Conservation (phyloP, 1,140 invertebrate species). For the Drosophila bifasciata region DNA sequence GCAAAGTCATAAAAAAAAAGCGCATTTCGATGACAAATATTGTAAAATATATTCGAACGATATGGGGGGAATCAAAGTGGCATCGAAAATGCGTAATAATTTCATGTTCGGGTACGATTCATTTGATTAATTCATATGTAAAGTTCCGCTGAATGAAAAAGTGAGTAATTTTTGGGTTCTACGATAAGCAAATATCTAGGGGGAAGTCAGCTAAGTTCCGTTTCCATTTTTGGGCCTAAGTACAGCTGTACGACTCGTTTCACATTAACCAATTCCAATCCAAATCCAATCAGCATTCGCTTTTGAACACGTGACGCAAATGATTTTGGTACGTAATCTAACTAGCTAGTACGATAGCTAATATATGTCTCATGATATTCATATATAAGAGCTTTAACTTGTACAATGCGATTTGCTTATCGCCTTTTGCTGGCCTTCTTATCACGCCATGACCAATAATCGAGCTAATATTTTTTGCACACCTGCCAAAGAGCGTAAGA, state of each 20-base stretch:
- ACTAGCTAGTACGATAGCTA: constrained; percentile 40
- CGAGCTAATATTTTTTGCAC: constrained; percentile 41
- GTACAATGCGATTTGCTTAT: constrained; percentile 54
- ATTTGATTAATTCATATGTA: constrained; percentile 50
- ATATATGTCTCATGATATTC: constrained; percentile 67
- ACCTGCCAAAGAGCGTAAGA: constrained; percentile 58
- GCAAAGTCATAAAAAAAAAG: constrained; percentile 33
- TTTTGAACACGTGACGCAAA: constrained; percentile 47
- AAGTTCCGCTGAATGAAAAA: constrained; percentile 14
- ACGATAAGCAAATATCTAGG: constrained; percentile 22
- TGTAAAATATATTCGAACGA: not conserved
- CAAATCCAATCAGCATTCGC: too few relatives aligned
- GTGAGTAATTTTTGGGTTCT: constrained; percentile 36
- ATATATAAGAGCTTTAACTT: constrained; percentile 46
- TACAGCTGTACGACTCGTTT: constrained; percentile 5
- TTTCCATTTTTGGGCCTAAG: not conserved
- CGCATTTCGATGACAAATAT: constrained; percentile 27
- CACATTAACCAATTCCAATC: too few relatives aligned
- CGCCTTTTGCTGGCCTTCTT: constrained; percentile 37
- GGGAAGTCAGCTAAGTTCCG: constrained; percentile 5
- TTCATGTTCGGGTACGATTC: constrained; percentile 2
- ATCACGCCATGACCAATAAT: constrained; percentile 28
- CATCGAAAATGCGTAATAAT: constrained; percentile 60
- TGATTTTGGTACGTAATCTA: constrained; percentile 24
- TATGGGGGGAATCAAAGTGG: too few relatives aligned